Evolutionary conservation across 2,113 vertebrate species (phyloP), one percentile per base, ranked within the genome.

Genomic region (Eurypyga helias): DNA sequence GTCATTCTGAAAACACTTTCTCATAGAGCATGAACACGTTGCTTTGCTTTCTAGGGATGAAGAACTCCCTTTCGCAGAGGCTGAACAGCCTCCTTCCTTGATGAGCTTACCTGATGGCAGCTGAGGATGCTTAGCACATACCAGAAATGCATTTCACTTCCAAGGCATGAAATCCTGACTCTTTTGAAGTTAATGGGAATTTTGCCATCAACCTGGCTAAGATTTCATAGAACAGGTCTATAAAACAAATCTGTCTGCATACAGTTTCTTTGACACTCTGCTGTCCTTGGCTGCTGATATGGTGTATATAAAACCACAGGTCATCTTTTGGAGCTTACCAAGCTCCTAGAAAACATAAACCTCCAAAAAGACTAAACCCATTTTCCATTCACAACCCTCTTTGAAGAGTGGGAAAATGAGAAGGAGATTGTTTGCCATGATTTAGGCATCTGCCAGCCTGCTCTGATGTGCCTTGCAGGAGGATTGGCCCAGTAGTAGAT

Each of bases 11-110:
- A 96, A 94, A 79, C 52, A 16, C 45, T 73, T 82, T 58, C 57
- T 90, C 24, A 25, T 11, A 9, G 9, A 76, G 41, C 49, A n/a
- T 38, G 21, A 89, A 84, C 66, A 36, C 31, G 26, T 60, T 55
- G 10, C 62, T 86, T 91, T 83, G 73, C 91, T 95, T 95, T 87
- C 73, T 48, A 89, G 61, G 57, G 70, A 89, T 80, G n/a, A 77
- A 84, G 38, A 87, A 82, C 34, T 57, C 45, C 46, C 2, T 91
- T 95, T 92, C 76, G 41, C n/a, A 81, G 43, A 36, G 49, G 19
- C 7, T 91, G 49, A 84, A 45, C 19, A 51, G 70, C 28, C 7
- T 82, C 55, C 48, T 73, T 84, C 60, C 70, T 92, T 13, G 0
- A 34, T 8, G 14, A 87, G 29, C n/a, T 85, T 57, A 69, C 78